These are phyloP conservation scores for Plemyria rubiginata DNA, from an alignment of 2,888 invertebrate genomes.

Conservation along the genomic window DNA sequence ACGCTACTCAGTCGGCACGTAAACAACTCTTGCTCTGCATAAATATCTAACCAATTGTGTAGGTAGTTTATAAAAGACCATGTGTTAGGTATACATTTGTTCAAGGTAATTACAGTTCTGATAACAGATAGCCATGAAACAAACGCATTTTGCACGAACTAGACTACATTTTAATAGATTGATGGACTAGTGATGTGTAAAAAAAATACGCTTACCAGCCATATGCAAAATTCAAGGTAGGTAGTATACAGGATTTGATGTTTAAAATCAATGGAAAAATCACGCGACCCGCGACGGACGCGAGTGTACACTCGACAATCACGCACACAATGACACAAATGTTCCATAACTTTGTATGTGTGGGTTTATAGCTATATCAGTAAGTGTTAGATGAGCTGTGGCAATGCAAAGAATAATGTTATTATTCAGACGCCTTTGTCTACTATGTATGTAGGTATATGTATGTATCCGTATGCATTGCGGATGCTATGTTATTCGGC, in stretches of 20 bases:
- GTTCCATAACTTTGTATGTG: conserved; percentile 44
- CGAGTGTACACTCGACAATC: conserved; percentile 68
- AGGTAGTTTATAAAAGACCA: conserved; percentile 35
- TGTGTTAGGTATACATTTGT: conserved; percentile 50
- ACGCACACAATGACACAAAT: conserved; percentile 58
- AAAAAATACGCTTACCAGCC: conserved; percentile 70
- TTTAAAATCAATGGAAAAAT: conserved; percentile 79
- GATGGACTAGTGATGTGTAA: conserved; percentile 8
- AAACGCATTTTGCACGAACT: conserved; percentile 17
- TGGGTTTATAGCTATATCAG: conserved; percentile 50
- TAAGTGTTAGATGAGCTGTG: conserved; percentile 69
- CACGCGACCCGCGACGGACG: conserved; percentile 66
- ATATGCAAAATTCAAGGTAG: conserved; percentile 66
- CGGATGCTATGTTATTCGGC: conserved; percentile 53
- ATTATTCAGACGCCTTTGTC: conserved; percentile 53
- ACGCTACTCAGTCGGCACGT: conserved; percentile 22
- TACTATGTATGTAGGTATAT: conserved; percentile 56
- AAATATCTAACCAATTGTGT: conserved; percentile 38
- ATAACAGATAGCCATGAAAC: conserved; percentile 45
- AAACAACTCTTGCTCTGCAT: conserved; percentile 34
- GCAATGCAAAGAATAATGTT: conserved; percentile 64
- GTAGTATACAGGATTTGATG: conserved; percentile 63
- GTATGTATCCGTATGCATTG: conserved; percentile 54
- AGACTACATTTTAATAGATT: neutral
- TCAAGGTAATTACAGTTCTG: conserved; percentile 53